Evolutionary conservation across 2,888 invertebrate species (phyloP), one percentile per base, ranked within the genome.

Genomic region (Scaptomyza caliginosa): DNA sequence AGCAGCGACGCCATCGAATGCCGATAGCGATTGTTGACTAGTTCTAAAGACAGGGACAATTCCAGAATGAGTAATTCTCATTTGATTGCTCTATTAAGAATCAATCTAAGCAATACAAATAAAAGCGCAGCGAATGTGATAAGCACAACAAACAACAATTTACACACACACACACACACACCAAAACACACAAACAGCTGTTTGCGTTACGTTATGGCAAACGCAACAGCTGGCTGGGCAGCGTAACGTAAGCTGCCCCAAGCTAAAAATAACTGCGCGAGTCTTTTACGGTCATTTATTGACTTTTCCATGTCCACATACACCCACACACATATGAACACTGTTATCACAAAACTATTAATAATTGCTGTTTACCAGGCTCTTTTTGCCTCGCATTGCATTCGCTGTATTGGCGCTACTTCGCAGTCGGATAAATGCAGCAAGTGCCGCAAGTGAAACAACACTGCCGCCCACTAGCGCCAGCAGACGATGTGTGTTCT

Each of bases 251-350:
- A 63, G 57, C 64, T 85, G 76, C 80, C 83, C 64, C 80, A 86
- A 82, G 84, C 86, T 82, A 82, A 83, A 86, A 86, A 86, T 82
- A 82, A 86, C 74, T 86, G 86, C 86, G 86, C 86, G 77, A 83
- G 86, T 79, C 86, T 72, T 76, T 71, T 83, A 64, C 59, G 57
- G 76, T 58, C 67, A 71, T 56, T 70, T 82, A 82, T 82, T 86
- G 81, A 86, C 86, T 83, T 82, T 82, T 81, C 69, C 69, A 67
- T 49, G n/a, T n/a, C n/a, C n/a, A n/a, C n/a, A n/a, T 19, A n/a
- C 11, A 19, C 26, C 23, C 43, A 21, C 30, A n/a, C 21, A 28
- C n/a, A 28, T n/a, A 19, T 21, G 4, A n/a, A n/a, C 19, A 45
- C 34, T 13, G 13, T 17, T 45, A 39, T 26, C 45, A 19, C 4